These are phyloP conservation scores for Coptodon rendalli DNA, from an alignment of 2,113 vertebrate genomes.

Conservation along the genomic window DNA sequence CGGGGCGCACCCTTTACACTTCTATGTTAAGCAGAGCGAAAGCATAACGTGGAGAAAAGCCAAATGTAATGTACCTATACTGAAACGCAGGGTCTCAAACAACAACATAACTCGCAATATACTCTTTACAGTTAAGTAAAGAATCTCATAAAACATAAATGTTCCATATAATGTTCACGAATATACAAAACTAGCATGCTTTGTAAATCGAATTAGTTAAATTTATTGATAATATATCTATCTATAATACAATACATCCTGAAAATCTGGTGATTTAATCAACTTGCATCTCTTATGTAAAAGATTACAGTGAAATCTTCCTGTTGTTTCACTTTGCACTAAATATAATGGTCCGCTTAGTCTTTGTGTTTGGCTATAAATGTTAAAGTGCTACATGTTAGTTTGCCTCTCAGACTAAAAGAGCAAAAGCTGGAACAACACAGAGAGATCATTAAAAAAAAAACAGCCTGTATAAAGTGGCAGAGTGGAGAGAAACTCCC, in stretches of 20 bases:
- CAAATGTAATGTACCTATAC: background rate
- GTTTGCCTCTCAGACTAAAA: background rate
- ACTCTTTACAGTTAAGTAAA: background rate
- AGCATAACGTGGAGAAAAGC: background rate
- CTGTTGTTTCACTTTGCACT: background rate
- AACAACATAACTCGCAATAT: background rate
- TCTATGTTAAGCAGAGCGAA: background rate
- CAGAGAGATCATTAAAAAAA: slow-evolving; percentile 14
- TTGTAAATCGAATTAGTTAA: background rate
- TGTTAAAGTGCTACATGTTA: background rate
- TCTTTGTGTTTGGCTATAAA: background rate
- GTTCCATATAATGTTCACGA: background rate
- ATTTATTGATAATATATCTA: background rate
- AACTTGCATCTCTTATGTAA: background rate
- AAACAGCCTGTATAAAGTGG: slow-evolving; percentile 8
- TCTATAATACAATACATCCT: background rate
- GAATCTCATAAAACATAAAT: background rate
- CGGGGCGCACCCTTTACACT: background rate
- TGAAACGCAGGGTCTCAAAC: background rate
- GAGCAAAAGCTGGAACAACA: slow-evolving; percentile 37
- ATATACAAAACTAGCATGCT: background rate
- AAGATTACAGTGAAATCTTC: background rate
- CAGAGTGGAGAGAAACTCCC: slow-evolving; percentile 33
- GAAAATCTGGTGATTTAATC: background rate
- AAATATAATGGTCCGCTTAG: background rate